Evolutionary conservation across 2,888 invertebrate genomes (phyloP), one percentile per base, ranked within the genome.

Genomic region (Acleris holmiana): DNA sequence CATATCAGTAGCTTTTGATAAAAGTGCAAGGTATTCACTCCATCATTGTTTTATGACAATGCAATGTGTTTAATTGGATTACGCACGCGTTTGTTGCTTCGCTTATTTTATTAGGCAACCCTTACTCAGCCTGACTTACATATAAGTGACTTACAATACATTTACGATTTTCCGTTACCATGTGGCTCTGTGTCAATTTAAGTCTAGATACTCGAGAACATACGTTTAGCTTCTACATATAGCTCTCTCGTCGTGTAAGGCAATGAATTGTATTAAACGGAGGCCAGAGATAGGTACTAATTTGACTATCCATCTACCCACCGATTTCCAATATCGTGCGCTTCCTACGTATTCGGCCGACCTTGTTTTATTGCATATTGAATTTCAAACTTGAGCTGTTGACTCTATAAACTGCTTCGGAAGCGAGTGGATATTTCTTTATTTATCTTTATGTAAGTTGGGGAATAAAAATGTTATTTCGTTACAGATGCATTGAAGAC

Each of bases 331-430:
- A 53, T 58, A 48, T 48, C 19, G 23, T 17, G 19, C 40, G n/a
- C 40, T 64, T 48, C 40, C 51, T n/a, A 48, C 13, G 17, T 56
- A 55, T 55, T 46, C 56, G 44, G 19, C 35, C 10, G 51, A 40
- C 35, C 57, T 63, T 57, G 47, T 46, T 56, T 62, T 62, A 62
- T 50, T 41, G 62, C 51, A 57, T 47, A 63, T 63, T 57, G 57
- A 51, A 57, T 50, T 63, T 40, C 50, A 62, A 63, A 63, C 51
- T 63, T 51, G 46, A 46, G 56, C 46, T 51, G 46, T 57, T 63
- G 51, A 51, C 35, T 51, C 29, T 50, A 57, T 25, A 47, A 63
- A 63, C 51, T 51, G 57, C 21, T 35, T 23, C 19, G 21, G 23
- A 18, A 18, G 19, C 18, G n/a, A 58, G 8, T 35, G 8, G 15